Conservation (phyloP, 2,797 vertebrate species). For the Emys orbicularis region DNA sequence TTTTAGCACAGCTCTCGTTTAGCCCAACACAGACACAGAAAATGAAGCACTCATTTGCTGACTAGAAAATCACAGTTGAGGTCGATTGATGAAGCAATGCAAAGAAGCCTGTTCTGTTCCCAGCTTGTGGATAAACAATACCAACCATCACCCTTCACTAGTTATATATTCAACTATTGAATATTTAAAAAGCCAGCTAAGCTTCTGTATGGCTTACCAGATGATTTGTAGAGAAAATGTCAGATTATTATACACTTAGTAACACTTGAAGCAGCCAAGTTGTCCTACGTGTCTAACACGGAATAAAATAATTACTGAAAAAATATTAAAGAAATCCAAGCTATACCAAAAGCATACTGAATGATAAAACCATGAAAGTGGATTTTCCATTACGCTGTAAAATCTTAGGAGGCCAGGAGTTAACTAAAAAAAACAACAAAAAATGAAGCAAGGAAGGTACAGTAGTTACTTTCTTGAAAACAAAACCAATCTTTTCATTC, state of each 20-base stretch:
- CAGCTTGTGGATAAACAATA: constrained; percentile 76
- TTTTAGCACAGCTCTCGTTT: constrained; percentile 75
- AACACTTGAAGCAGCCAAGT: constrained; percentile 55
- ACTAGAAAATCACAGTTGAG: constrained; percentile 84
- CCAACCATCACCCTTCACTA: constrained; percentile 80
- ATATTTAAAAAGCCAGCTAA: constrained; percentile 80
- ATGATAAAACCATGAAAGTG: constrained; percentile 58
- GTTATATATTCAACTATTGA: constrained; percentile 77
- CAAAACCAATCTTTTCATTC: constrained; percentile 84
- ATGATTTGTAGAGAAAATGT: constrained; percentile 55
- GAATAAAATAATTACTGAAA: constrained; percentile 61
- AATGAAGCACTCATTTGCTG: constrained; percentile 83
- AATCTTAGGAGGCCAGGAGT: constrained; percentile 78
- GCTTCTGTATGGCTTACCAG: constrained; percentile 71
- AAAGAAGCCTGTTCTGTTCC: constrained; percentile 84
- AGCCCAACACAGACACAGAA: constrained; percentile 73
- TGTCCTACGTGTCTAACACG: constrained; percentile 53
- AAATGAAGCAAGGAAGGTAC: constrained; percentile 78
- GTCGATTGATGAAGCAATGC: constrained; percentile 85
- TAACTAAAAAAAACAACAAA: constrained; percentile 74
- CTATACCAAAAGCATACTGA: constrained; percentile 36
- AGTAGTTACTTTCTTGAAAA: constrained; percentile 86
- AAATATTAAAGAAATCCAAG: constrained; percentile 54
- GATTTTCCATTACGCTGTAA: constrained; percentile 72
- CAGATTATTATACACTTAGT: constrained; percentile 75